Conservation (phyloP, 2,113 vertebrate species). For the Chiloscyllium plagiosum region DNA sequence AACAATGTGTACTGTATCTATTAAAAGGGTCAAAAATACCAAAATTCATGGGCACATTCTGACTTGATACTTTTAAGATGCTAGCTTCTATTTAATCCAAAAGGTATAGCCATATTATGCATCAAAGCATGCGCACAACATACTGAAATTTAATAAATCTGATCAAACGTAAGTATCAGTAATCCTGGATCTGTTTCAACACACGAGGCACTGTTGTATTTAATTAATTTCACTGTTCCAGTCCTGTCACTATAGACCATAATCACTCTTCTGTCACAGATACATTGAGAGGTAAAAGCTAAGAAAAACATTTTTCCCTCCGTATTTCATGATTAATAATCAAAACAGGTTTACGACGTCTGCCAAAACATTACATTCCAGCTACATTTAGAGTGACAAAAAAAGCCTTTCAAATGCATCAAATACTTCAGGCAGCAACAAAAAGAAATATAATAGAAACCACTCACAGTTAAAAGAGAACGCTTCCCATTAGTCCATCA, state of each 20-base stretch:
- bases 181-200: neutral
- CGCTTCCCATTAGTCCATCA: neutral
- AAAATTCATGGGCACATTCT: neutral
- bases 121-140: neutral
- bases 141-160: neutral
- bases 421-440: neutral
- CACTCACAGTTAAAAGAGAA: constrained; percentile 35
- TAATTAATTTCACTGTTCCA: neutral
- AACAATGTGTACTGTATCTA: neutral
- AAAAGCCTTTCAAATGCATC: neutral
- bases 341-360: neutral
- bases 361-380: constrained; percentile 28
- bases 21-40: neutral
- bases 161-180: neutral
- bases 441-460: constrained; percentile 3
- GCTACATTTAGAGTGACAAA: constrained; percentile 10
- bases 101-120: neutral
- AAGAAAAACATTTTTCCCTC: neutral
- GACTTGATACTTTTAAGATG: neutral
- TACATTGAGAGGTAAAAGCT: neutral
- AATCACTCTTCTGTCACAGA: neutral
- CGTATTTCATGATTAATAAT: neutral
- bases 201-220: neutral
- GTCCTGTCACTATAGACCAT: neutral
- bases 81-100: neutral